Base-by-base conservation (phyloP, 2,888 invertebrate genomes). In the Hirtodrosophila duncani region DNA sequence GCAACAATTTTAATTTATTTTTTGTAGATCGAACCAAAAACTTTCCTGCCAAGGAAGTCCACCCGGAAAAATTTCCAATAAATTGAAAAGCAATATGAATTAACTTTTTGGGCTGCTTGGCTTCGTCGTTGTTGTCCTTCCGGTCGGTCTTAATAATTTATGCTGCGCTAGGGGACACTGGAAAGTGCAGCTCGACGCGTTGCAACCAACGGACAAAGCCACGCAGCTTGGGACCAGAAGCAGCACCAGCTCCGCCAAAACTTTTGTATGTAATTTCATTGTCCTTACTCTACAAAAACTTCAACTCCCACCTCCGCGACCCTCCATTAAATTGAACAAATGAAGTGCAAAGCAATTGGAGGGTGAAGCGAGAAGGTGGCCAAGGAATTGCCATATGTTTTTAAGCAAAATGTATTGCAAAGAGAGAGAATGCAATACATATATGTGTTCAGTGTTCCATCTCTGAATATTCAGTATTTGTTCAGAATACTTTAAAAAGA, bases 81-180 rank as follows among this genome's bases (percentile, higher is more conserved):
- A 78, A 78, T 72, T 72, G 78, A 74, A 72, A 65, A 58, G 70
- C 65, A 70, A 78, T 78, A 72, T 74, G 78, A 72, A 72, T 72
- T 72, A 72, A 72, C 72, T 78, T 72, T 72, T 74, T 74, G 70
- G 50, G 34, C 27, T 41, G 14, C 42, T 24, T 14, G 23, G 4
- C 11, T 20, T 41, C 29, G 10, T 24, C 36, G 17, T 29, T 8
- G 18, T 42, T 3, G 9, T 14, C 29, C 37, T 48, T 55, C 45
- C 24, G 37, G 48, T 24, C 18, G 63, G 58, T 50, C 55, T 74
- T 65, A 67, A 72, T 74, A 78, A 72, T 78, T 72, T 78, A 72
- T 72, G 78, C 63, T 39, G 20, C 44, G 42, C 63, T 58, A 38
- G 46, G 65, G 72, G 70, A 70, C 66, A 67, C 63, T 67, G 65